phyloP scores from a whole-genome alignment of 1,140 invertebrate genomes.

The Rhagoletis pomonella region DNA sequence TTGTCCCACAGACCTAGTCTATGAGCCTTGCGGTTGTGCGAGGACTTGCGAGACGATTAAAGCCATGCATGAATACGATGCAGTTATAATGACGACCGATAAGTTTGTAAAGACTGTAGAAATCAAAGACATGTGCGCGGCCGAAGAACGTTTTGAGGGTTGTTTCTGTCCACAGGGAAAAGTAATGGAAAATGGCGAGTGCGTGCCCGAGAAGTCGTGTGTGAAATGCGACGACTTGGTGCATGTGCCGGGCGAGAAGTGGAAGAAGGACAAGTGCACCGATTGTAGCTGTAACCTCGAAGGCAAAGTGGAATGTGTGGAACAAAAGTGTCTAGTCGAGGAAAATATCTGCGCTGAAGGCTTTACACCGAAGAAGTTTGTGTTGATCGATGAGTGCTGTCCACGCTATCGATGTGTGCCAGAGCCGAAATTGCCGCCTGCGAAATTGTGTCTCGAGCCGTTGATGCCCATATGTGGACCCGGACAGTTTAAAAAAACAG shows the following conservation, averaged over 20 bases:
- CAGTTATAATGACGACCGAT: slow-evolving; percentile 73
- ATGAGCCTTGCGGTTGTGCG: slow-evolving; percentile 82
- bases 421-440: slow-evolving; percentile 73
- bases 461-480: slow-evolving; percentile 81
- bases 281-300: slow-evolving; percentile 81
- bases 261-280: slow-evolving; percentile 83
- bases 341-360: slow-evolving; percentile 78
- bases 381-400: slow-evolving; percentile 80
- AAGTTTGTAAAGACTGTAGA: slow-evolving; percentile 72
- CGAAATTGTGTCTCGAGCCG: slow-evolving; percentile 77
- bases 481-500: slow-evolving; percentile 81
- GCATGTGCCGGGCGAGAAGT: slow-evolving; percentile 76
- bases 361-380: slow-evolving; percentile 76
- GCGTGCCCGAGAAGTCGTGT: slow-evolving; percentile 70
- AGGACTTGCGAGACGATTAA: slow-evolving; percentile 80
- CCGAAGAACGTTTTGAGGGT: slow-evolving; percentile 79
- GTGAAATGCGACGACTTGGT: slow-evolving; percentile 70
- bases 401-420: slow-evolving; percentile 80
- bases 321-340: slow-evolving; percentile 77
- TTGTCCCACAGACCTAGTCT: slow-evolving; percentile 79
- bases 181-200: slow-evolving; percentile 75
- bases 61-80: slow-evolving; percentile 70
- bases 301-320: slow-evolving; percentile 77
- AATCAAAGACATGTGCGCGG: slow-evolving; percentile 76
- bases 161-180: slow-evolving; percentile 87